These are phyloP conservation scores for Diuraphis noxia DNA, from an alignment of 1,140 invertebrate species.

Conservation along the genomic window DNA sequence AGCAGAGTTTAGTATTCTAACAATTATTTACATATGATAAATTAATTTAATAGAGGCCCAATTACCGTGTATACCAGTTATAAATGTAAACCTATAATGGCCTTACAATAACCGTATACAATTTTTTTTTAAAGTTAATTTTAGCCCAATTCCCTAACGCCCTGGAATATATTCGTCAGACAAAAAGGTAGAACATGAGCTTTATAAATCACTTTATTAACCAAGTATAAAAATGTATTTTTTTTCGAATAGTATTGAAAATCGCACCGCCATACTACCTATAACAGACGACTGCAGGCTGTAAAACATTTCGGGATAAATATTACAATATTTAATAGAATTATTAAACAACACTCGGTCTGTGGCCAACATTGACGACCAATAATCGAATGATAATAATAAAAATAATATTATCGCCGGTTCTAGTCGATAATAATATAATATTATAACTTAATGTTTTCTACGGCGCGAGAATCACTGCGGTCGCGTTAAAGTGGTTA, in stretches of 20 bases:
- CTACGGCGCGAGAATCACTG: neutral
- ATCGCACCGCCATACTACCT: neutral
- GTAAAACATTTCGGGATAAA: neutral
- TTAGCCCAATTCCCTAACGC: too few relatives aligned
- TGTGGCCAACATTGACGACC: neutral
- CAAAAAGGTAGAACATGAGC: neutral
- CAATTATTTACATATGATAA: too few relatives aligned
- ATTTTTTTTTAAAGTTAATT: too few relatives aligned
- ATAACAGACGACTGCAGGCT: neutral
- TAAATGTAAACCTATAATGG: too few relatives aligned
- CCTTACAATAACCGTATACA: too few relatives aligned
- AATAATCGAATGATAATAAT: too few relatives aligned
- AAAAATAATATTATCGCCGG: neutral
- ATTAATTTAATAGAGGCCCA: too few relatives aligned
- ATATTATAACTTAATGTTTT: neutral
- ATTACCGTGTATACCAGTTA: too few relatives aligned
- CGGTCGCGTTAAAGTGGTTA: neutral
- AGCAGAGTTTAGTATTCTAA: too few relatives aligned
- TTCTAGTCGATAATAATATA: neutral
- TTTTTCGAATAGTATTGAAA: neutral
- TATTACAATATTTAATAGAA: neutral
- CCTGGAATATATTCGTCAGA: neutral
- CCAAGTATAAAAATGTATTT: neutral
- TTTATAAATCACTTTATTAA: neutral
- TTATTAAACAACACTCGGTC: neutral